These are phyloP conservation scores for Drosophila sturtevanti DNA, from an alignment of 1,140 invertebrate genomes.

Conservation along the genomic window DNA sequence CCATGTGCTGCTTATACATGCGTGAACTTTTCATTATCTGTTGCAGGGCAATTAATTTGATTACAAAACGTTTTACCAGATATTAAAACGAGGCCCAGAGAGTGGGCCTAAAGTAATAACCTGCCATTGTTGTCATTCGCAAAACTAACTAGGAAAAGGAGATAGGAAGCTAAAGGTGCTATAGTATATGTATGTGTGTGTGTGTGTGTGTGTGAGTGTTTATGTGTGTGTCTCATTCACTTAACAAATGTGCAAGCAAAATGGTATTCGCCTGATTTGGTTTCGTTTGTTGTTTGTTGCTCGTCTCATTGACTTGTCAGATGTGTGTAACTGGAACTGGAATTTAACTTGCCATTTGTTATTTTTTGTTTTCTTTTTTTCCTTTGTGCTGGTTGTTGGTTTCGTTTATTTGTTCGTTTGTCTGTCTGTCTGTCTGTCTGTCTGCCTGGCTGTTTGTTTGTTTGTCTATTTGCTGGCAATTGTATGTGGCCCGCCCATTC, in stretches of 20 bases:
- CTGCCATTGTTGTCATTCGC: constrained; percentile 6
- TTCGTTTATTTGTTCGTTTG: constrained; percentile 38
- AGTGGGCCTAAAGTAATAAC: background rate
- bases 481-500: constrained; percentile 42
- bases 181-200: background rate
- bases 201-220: background rate
- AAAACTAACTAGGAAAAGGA: background rate
- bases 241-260: constrained; percentile 37
- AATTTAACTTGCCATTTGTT: background rate
- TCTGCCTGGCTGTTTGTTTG: constrained; percentile 20
- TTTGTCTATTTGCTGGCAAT: constrained; percentile 47
- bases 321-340: constrained; percentile 11
- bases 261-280: constrained; percentile 15
- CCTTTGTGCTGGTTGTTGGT: background rate
- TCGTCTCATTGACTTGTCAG: constrained; percentile 54
- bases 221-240: constrained; percentile 14
- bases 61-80: constrained; percentile 64
- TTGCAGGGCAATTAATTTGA: constrained; percentile 65
- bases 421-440: constrained; percentile 35
- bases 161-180: background rate
- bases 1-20: background rate
- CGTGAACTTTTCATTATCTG: constrained; percentile 50
- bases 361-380: background rate
- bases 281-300: constrained; percentile 30
- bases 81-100: constrained; percentile 10